These are phyloP conservation scores for Chunga burmeisteri DNA, from an alignment of 2,113 vertebrate genomes.

Conservation along the genomic window DNA sequence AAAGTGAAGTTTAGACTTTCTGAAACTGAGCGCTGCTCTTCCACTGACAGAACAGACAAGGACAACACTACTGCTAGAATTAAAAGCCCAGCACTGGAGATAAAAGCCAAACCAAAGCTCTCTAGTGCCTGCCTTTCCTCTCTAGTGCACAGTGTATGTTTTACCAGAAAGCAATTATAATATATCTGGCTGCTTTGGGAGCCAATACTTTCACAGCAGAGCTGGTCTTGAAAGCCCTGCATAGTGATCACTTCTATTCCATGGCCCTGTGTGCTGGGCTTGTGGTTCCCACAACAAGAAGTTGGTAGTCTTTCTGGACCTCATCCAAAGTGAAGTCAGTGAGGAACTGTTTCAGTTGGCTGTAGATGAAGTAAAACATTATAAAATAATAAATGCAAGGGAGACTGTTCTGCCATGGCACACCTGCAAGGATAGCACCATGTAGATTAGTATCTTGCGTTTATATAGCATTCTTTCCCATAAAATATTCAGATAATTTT, in stretches of 20 bases:
- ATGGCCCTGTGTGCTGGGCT: background rate
- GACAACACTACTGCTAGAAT: background rate
- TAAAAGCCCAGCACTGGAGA: background rate
- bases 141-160: background rate
- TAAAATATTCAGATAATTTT: background rate
- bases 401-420: background rate
- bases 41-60: background rate
- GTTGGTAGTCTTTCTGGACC: background rate
- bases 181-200: background rate
- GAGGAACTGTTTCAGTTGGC: background rate
- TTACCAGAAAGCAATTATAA: background rate
- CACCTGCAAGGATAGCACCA: background rate
- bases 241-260: background rate
- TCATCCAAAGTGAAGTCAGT: background rate
- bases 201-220: background rate
- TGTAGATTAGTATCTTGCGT: background rate
- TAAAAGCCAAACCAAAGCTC: background rate
- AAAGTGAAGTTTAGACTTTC: background rate
- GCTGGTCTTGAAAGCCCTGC: background rate
- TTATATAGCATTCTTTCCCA: background rate
- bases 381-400: background rate
- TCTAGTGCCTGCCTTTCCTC: background rate
- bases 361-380: background rate
- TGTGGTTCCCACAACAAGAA: slow-evolving; percentile 2
- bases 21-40: background rate